Percentiles rank a stretch among this genome's conserved stretches.
Conservation (phyloP, 2,888 invertebrate species). For the Hemaris fuciformis region DNA sequence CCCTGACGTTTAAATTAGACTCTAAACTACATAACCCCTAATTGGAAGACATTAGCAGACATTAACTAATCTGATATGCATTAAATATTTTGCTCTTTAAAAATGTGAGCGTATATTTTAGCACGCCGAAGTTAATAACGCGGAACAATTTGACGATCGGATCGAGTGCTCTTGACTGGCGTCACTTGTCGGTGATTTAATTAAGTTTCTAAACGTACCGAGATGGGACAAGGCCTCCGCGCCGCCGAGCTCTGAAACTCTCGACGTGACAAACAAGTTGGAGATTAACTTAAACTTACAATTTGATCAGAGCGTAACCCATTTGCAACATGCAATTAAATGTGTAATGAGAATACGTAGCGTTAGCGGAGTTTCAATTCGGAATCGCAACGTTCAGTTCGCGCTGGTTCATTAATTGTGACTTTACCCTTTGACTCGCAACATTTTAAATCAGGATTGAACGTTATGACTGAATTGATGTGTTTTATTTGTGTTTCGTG, state of each 20-base stretch:
- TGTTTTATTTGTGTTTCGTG: neutral
- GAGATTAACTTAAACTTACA: conserved; percentile 9
- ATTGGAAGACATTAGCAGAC: conserved; percentile 2
- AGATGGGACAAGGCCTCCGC: conserved; percentile 29
- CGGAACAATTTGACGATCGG: conserved; percentile 57
- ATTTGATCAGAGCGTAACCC: conserved; percentile 4
- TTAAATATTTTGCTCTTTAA: conserved; percentile 4
- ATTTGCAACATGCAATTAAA: conserved; percentile 7
- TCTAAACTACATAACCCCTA: neutral
- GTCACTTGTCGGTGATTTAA: conserved; percentile 62
- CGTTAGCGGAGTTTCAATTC: neutral
- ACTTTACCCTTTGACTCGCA: neutral
- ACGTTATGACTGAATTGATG: neutral
- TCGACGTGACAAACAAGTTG: conserved; percentile 27
- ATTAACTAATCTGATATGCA: neutral
- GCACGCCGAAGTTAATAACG: conserved; percentile 44
- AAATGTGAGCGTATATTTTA: conserved; percentile 7
- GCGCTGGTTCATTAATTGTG: neutral
- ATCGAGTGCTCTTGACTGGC: conserved; percentile 49
- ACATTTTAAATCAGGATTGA: neutral
- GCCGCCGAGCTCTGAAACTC: conserved; percentile 30
- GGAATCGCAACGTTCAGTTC: neutral
- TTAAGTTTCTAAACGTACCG: conserved; percentile 48
- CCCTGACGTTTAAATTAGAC: neutral
- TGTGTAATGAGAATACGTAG: neutral